Evolutionary conservation across 2,113 vertebrate species (phyloP).

Genomic region (Lanius collurio): DNA sequence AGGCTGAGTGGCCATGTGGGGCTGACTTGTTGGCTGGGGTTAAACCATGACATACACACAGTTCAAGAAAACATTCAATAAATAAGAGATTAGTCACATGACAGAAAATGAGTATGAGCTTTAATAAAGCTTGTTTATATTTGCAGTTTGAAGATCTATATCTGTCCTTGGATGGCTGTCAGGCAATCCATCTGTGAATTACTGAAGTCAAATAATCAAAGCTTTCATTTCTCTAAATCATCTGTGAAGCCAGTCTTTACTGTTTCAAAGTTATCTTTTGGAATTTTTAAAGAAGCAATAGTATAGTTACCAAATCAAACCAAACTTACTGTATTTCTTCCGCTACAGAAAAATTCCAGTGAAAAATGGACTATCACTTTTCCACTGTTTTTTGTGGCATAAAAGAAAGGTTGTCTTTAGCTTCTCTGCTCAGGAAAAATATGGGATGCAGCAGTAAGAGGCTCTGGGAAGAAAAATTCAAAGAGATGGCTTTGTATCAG

Average conservation of each 20-base stretch:
- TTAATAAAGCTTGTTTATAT: background rate
- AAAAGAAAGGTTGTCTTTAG: background rate
- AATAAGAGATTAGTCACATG: background rate
- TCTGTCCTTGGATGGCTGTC: background rate
- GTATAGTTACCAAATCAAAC: background rate
- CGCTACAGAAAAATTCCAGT: background rate
- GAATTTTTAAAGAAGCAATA: background rate
- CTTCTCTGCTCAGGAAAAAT: background rate
- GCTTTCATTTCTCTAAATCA: background rate
- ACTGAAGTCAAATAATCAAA: background rate
- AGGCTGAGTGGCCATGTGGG: accelerated
- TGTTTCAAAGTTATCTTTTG: background rate
- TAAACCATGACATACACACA: background rate
- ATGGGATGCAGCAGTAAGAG: background rate
- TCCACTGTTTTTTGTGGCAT: background rate
- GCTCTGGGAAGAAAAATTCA: background rate
- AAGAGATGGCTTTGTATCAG: background rate
- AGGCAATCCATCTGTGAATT: background rate
- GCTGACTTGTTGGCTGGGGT: background rate
- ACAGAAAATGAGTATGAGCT: background rate
- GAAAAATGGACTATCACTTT: background rate
- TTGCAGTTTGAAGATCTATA: background rate
- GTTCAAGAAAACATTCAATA: background rate
- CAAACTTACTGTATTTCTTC: background rate
- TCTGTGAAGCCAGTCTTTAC: background rate